phyloP scores from a whole-genome alignment of 1,140 invertebrate species.

The Rhagoletis zephyria region DNA sequence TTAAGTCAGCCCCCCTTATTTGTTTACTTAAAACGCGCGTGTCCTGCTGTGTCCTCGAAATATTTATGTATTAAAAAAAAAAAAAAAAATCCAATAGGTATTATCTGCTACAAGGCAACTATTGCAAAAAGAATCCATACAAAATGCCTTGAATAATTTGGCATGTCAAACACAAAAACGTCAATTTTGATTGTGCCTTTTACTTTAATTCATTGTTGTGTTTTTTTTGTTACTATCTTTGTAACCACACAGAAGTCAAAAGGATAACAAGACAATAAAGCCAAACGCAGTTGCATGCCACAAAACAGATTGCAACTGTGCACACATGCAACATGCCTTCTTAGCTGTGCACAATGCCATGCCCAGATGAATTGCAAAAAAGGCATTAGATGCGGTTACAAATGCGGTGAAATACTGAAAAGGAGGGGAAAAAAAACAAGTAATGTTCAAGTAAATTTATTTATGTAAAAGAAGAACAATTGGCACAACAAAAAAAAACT shows the following conservation, averaged over 20 bases:
- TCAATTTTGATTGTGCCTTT: conserved; percentile 19
- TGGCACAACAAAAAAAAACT: neutral
- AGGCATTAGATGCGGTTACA: conserved; percentile 26
- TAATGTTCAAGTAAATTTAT: neutral
- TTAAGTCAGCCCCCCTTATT: too few species aligned
- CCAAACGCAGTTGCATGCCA: conserved; percentile 28
- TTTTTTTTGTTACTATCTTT: neutral
- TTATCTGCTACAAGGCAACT: neutral
- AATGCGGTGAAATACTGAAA: neutral
- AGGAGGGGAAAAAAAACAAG: neutral
- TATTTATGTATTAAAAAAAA: neutral
- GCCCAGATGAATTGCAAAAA: conserved; percentile 19
- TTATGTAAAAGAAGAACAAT: neutral
- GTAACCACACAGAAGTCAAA: conserved; percentile 45
- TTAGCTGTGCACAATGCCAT: neutral
- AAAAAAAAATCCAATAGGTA: too few species aligned
- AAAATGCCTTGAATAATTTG: conserved; percentile 25
- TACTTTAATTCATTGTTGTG: conserved; percentile 5
- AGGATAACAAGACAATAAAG: conserved; percentile 52
- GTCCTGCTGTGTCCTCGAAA: neutral
- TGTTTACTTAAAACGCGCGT: conserved; percentile 43
- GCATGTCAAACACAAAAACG: conserved; percentile 33
- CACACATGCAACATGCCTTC: conserved; percentile 2
- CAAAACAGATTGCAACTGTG: conserved; percentile 49
- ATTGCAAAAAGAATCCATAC: neutral